Percentiles rank a stretch among this genome's conserved stretches.
phyloP scores from a whole-genome alignment of 1,140 invertebrate genomes.

The Adoxophyes honmai region DNA sequence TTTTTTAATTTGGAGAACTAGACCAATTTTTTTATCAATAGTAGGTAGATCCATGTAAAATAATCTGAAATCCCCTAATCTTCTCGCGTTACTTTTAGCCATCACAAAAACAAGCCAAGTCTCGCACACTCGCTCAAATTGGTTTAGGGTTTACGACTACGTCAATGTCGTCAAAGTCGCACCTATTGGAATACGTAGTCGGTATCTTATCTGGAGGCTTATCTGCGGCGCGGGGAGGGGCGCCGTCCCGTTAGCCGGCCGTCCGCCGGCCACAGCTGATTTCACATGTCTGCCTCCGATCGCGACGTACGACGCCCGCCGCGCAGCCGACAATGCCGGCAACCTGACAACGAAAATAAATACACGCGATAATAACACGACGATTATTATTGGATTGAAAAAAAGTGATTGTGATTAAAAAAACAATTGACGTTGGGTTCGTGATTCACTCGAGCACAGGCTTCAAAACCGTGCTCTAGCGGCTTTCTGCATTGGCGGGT shows the following conservation, averaged over 20 bases:
- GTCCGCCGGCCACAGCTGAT: conserved; percentile 69
- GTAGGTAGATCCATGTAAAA: no score
- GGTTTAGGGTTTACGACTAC: conserved; percentile 1
- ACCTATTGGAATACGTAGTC: conserved; percentile 1
- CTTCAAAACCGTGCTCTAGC: neutral
- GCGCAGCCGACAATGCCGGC: conserved; percentile 54
- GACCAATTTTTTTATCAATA: no score
- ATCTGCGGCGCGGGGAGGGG: conserved; percentile 22
- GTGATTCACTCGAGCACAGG: neutral
- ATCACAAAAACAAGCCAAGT: no score
- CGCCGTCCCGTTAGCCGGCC: conserved; percentile 45
- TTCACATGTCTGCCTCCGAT: conserved; percentile 61
- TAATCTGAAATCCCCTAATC: no score
- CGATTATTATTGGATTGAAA: neutral
- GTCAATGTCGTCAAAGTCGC: neutral
- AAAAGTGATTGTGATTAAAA: neutral
- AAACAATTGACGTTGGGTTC: neutral
- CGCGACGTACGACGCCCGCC: conserved; percentile 42
- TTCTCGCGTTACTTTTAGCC: no score
- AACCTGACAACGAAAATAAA: neutral
- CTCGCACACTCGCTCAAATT: no score
- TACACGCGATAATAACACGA: neutral
- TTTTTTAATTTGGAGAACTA: no score
- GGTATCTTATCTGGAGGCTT: conserved; percentile 5
- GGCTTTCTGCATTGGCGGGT: conserved; percentile 23